These are phyloP conservation scores for Polietes domitor DNA, from an alignment of 2,888 invertebrate species.

Conservation along the genomic window DNA sequence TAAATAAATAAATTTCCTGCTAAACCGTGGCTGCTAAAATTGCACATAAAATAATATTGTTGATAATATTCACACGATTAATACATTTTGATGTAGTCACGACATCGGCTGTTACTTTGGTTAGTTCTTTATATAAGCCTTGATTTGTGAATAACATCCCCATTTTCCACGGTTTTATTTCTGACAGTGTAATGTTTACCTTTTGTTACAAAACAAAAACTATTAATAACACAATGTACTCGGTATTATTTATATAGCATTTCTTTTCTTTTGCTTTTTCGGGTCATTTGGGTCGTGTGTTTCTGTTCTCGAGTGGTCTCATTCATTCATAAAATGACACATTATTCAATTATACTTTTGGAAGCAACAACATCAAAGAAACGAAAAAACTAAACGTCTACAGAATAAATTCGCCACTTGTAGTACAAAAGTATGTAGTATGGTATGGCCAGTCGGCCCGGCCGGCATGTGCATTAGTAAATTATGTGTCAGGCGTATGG, in stretches of 20 bases:
- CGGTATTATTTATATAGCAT: background rate
- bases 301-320: constrained; percentile 35
- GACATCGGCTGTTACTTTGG: no score
- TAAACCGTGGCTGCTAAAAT: no score
- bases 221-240: constrained; percentile 36
- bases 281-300: constrained; percentile 1
- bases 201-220: background rate
- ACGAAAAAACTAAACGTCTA: background rate
- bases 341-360: constrained; percentile 26
- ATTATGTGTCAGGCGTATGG: constrained; percentile 26
- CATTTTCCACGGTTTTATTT: no score
- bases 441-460: background rate
- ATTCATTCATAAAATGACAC: constrained; percentile 31
- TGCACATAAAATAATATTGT: no score
- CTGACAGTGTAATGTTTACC: constrained; percentile 11
- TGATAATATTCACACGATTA: no score
- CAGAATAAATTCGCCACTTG: background rate
- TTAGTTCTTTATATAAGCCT: no score
- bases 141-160: no score
- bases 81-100: no score
- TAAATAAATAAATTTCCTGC: no score
- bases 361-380: no score
- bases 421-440: background rate
- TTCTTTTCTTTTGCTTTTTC: background rate
- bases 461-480: no score